These are phyloP conservation scores for Brachionus plicatilis DNA, from an alignment of 1,140 invertebrate genomes.

Conservation along the genomic window DNA sequence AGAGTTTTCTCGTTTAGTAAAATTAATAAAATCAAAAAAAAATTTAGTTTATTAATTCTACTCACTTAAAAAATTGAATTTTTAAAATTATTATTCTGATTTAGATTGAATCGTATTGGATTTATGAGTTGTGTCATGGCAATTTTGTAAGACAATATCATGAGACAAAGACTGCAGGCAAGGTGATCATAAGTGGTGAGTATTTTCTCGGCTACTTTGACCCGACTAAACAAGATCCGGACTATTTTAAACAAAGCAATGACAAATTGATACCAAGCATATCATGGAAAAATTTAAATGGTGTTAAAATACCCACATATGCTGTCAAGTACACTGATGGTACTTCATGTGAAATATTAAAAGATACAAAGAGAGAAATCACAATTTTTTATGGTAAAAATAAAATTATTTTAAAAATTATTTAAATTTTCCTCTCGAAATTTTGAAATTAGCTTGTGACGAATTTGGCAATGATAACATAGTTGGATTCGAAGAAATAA, in stretches of 20 bases:
- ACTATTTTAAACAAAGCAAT: slow-evolving; percentile 26
- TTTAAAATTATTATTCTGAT: too few relatives aligned
- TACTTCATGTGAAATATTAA: slow-evolving; percentile 32
- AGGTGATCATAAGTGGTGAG: neutral
- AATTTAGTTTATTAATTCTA: neutral
- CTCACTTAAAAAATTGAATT: too few relatives aligned
- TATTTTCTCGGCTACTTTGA: slow-evolving; percentile 38
- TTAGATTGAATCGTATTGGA: slow-evolving; percentile 88
- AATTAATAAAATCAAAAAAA: neutral
- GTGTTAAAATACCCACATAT: neutral
- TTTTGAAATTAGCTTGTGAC: slow-evolving; percentile 20
- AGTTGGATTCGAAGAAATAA: slow-evolving; percentile 33
- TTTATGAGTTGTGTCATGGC: slow-evolving; percentile 92
- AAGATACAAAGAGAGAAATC: neutral
- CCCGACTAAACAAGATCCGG: slow-evolving; percentile 11
- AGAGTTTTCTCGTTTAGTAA: neutral
- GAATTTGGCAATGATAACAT: slow-evolving; percentile 33
- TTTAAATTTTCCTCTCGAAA: too few relatives aligned
- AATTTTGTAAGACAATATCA: slow-evolving; percentile 83
- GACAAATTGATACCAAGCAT: slow-evolving; percentile 6
- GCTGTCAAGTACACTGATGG: slow-evolving; percentile 36
- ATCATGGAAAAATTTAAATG: slow-evolving; percentile 25
- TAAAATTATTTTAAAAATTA: neutral
- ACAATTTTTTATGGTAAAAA: slow-evolving; percentile 35
- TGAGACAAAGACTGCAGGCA: slow-evolving; percentile 50